phyloP scores from a whole-genome alignment of 1,140 invertebrate species.

The Phocides pigmalion region DNA sequence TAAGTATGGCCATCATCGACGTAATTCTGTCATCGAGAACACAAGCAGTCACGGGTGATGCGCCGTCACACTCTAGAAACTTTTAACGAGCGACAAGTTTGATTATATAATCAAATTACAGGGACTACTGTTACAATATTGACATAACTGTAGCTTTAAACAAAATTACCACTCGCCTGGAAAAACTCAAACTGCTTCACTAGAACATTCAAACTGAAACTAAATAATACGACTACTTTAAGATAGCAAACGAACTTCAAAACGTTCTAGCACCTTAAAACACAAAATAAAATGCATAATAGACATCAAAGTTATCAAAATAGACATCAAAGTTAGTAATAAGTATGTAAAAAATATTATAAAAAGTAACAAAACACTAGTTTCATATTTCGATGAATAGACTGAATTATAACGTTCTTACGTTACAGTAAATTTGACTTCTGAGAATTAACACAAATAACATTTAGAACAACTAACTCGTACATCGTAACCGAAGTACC shows the following conservation, averaged over 20 bases:
- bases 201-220: too few relatives aligned
- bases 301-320: too few relatives aligned
- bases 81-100: constrained; percentile 21
- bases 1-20: constrained; percentile 60
- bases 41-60: constrained; percentile 55
- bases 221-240: too few relatives aligned
- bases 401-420: not conserved
- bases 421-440: constrained; percentile 7
- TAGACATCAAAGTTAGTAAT: too few relatives aligned
- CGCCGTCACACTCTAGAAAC: constrained; percentile 46
- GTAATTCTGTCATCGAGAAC: constrained; percentile 68
- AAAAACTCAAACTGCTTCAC: too few relatives aligned
- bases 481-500: not conserved
- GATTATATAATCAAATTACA: not conserved
- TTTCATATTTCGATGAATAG: not conserved
- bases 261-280: too few relatives aligned
- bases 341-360: too few relatives aligned
- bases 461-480: not conserved
- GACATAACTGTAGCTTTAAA: too few relatives aligned
- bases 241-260: too few relatives aligned
- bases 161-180: too few relatives aligned
- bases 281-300: too few relatives aligned
- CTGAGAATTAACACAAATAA: constrained; percentile 11
- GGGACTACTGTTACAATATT: not conserved
- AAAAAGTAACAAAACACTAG: not conserved